phyloP scores from a whole-genome alignment of 2,113 vertebrate species.

The Lasiurus cinereus region DNA sequence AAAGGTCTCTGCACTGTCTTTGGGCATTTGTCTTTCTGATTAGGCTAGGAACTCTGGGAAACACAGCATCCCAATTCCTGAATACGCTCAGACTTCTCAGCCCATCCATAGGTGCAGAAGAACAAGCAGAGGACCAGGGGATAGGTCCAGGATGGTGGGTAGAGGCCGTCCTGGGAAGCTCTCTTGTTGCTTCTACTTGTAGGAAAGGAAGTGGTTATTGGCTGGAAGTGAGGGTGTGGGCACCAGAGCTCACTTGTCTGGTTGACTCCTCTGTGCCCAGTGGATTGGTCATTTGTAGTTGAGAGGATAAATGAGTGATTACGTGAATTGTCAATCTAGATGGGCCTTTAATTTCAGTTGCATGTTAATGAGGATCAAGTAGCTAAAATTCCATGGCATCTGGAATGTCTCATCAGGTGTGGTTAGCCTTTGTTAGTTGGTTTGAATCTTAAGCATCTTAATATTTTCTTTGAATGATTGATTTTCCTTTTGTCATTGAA shows the following conservation, averaged over 20 bases:
- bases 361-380: neutral
- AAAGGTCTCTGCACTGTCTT: neutral
- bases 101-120: neutral
- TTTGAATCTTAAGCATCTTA: neutral
- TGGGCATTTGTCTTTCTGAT: neutral
- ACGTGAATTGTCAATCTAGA: neutral
- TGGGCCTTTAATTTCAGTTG: neutral
- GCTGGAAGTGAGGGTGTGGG: neutral
- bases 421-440: neutral
- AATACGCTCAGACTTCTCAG: neutral
- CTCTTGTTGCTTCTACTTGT: neutral
- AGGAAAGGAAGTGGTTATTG: neutral
- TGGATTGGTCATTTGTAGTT: neutral
- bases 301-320: neutral
- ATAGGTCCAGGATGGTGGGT: neutral
- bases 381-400: neutral
- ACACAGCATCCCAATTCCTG: neutral
- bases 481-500: constrained; percentile 19
- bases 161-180: neutral
- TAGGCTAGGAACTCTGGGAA: neutral
- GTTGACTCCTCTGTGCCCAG: neutral
- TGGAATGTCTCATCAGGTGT: neutral
- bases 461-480: constrained; percentile 32
- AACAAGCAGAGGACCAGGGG: neutral
- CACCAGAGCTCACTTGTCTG: neutral